Percentiles rank a stretch among this genome's conserved stretches.
phyloP scores from a whole-genome alignment of 2,888 invertebrate genomes.

The Catocala sponsa region DNA sequence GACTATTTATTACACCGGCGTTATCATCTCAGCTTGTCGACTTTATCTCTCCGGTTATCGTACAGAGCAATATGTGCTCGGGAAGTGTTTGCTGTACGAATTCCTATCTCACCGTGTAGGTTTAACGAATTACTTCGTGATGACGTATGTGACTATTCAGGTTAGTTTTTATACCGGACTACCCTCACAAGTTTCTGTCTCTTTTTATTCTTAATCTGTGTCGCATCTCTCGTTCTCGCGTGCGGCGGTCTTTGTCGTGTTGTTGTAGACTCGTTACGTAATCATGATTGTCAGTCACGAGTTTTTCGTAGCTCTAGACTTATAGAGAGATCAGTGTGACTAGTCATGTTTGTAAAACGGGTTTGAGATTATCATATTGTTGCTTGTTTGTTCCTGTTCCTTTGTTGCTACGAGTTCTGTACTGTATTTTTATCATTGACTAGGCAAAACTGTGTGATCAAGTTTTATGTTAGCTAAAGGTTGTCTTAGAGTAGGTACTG shows the following conservation, averaged over 20 bases:
- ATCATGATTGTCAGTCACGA: conserved; percentile 35
- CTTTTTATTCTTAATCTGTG: not conserved
- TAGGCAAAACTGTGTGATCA: too few relatives aligned
- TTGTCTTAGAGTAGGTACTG: too few relatives aligned
- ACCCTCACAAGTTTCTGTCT: not conserved
- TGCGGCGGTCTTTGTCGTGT: not conserved
- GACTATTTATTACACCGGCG: conserved; percentile 50
- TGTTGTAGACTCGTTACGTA: conserved; percentile 26
- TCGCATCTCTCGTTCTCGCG: not conserved
- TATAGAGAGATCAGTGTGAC: conserved; percentile 16
- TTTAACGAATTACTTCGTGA: conserved; percentile 57
- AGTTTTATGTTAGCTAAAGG: not conserved
- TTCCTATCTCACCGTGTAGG: conserved; percentile 60
- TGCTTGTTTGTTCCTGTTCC: conserved; percentile 8
- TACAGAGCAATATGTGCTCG: conserved; percentile 54
- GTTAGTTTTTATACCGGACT: conserved; percentile 5
- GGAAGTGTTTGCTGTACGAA: conserved; percentile 70
- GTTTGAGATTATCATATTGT: conserved; percentile 12
- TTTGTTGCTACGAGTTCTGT: conserved; percentile 2
- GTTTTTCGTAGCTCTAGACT: conserved; percentile 14
- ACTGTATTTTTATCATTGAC: not conserved
- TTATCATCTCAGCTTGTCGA: conserved; percentile 51
- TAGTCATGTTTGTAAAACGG: conserved; percentile 17
- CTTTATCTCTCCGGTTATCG: conserved; percentile 55
- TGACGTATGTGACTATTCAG: conserved; percentile 50